Percentiles rank a stretch among this genome's conserved stretches.
Conservation (phyloP, 1,140 invertebrate species). For the Leptoteleia sp. region DNA sequence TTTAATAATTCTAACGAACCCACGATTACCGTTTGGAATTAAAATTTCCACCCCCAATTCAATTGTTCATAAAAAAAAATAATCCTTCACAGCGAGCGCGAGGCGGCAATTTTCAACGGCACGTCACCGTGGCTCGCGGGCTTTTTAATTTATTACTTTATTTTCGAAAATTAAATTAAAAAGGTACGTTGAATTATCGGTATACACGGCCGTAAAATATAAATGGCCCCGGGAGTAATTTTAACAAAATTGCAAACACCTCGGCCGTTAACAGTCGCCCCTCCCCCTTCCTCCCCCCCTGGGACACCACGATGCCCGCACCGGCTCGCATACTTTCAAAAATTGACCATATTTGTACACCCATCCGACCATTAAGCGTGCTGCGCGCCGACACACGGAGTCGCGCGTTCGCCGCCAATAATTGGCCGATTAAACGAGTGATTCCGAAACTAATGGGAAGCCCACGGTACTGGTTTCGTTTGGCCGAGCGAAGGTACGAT, state of each 20-base stretch:
- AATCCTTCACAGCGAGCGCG: no score
- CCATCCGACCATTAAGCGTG: slow-evolving; percentile 21
- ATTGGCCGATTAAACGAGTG: slow-evolving; percentile 40
- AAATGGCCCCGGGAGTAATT: background rate
- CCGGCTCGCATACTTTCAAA: slow-evolving; percentile 6
- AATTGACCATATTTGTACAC: slow-evolving; percentile 41
- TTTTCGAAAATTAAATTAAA: background rate
- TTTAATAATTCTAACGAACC: no score
- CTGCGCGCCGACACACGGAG: slow-evolving; percentile 11
- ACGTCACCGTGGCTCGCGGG: no score
- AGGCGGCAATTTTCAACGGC: no score
- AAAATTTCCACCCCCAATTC: no score
- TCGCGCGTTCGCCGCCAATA: slow-evolving; percentile 17
- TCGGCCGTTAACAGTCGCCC: slow-evolving; percentile 8
- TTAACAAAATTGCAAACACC: slow-evolving; percentile 16
- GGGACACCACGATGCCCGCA: background rate
- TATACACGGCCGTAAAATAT: background rate
- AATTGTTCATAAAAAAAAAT: no score
- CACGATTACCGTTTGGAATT: no score
- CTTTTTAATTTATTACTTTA: background rate
- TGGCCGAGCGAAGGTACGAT: slow-evolving; percentile 25
- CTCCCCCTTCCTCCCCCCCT: no score
- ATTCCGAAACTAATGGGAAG: slow-evolving; percentile 40
- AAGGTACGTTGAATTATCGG: background rate
- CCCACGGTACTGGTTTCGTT: slow-evolving; percentile 14